Percentiles rank a stretch among this genome's conserved stretches.
These are phyloP conservation scores for Idaea biselata DNA, from an alignment of 2,888 invertebrate genomes.

Conservation along the genomic window DNA sequence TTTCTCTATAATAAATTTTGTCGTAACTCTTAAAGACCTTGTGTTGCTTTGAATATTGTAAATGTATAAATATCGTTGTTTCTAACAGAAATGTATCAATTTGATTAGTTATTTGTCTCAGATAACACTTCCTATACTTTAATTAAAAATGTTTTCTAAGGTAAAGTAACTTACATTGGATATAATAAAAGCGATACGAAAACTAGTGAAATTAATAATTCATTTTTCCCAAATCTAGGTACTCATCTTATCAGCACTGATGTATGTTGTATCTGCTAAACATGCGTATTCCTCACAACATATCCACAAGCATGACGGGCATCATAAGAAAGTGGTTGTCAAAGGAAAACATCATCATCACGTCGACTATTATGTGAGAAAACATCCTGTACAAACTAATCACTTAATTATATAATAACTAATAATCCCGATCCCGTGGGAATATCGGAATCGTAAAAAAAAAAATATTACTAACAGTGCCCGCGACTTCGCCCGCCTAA, in stretches of 20 bases:
- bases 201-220: not conserved
- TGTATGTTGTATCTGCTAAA: slow-evolving; percentile 22
- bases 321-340: slow-evolving; percentile 28
- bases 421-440: too few relatives aligned
- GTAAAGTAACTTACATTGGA: not conserved
- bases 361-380: slow-evolving; percentile 39
- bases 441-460: too few relatives aligned
- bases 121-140: not conserved
- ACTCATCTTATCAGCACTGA: slow-evolving; percentile 16
- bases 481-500: too few relatives aligned
- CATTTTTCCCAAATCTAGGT: slow-evolving; percentile 13
- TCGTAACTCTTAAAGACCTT: not conserved
- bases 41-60: not conserved
- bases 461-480: too few relatives aligned
- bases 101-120: not conserved
- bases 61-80: slow-evolving; percentile 1
- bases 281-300: slow-evolving; percentile 38
- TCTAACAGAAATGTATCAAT: not conserved
- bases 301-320: slow-evolving; percentile 37
- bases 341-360: slow-evolving; percentile 18
- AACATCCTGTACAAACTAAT: not conserved
- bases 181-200: not conserved
- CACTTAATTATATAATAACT: too few relatives aligned
- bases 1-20: not conserved
- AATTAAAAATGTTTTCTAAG: not conserved